Conservation (phyloP, 2,888 invertebrate genomes). For the Rhopalosiphum nymphaeae region DNA sequence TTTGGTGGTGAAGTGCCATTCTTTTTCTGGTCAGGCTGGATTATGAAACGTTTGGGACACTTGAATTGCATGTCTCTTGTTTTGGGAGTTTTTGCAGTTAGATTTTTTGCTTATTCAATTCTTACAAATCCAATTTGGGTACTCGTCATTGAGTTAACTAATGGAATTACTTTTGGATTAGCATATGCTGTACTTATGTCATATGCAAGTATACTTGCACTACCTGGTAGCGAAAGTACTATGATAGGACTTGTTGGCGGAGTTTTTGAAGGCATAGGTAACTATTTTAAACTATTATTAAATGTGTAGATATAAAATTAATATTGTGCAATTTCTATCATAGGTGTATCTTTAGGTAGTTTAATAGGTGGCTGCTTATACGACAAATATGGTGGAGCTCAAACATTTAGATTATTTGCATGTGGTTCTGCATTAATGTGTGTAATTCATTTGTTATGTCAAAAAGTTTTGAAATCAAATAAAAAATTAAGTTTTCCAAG, state of each 20-base stretch:
- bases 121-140: constrained; percentile 86
- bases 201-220: constrained; percentile 86
- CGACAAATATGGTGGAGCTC: not conserved
- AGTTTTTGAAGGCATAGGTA: constrained; percentile 86
- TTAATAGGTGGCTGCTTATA: constrained; percentile 78
- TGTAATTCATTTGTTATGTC: constrained; percentile 43
- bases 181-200: constrained; percentile 91
- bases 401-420: constrained; percentile 46
- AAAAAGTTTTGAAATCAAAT: constrained; percentile 47
- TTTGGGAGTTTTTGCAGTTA: constrained; percentile 81
- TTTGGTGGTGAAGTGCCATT: constrained; percentile 89
- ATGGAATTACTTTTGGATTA: constrained; percentile 90
- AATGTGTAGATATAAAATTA: constrained; percentile 2
- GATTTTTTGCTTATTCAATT: constrained; percentile 86
- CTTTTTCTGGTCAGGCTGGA: constrained; percentile 84
- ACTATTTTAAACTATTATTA: constrained; percentile 50
- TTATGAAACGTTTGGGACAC: constrained; percentile 85
- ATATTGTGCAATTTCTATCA: constrained; percentile 30
- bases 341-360: constrained; percentile 83
- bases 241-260: constrained; percentile 90
- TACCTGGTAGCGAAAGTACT: constrained; percentile 87
- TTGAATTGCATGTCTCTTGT: constrained; percentile 87
- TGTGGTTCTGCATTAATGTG: constrained; percentile 56
- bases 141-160: constrained; percentile 86
- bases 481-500: constrained; percentile 49